Evolutionary conservation across 2,888 invertebrate genomes (phyloP), one percentile per base, ranked within the genome.

Genomic region (Lomographa bimaculata): DNA sequence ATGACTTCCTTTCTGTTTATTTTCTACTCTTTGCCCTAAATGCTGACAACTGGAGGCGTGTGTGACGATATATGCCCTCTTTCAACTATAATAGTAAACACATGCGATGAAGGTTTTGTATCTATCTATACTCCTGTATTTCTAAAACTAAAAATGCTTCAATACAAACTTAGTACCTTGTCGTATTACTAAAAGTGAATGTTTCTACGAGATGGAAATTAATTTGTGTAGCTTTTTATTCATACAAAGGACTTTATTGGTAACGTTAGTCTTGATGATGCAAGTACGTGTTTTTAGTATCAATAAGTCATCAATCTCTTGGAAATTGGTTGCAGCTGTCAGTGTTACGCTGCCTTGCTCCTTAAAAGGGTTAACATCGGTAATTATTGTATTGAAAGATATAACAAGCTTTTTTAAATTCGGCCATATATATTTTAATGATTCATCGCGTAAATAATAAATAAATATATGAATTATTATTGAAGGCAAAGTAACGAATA

Each of bases 21-120:
- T 28, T 24, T 17, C 5, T 55, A 54, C 6, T 64, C 62, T 57
- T 27, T 61, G 52, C 4, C 12, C 17, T 39, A 35, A 39, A 42
- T 40, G 43, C 45, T 46, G 40, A 51, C 45, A 39, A 36, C 42
- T 30, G 49, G 46, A 45, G 40, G 47, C 46, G 46, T 62, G 60
- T 58, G 34, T 64, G 64, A 64, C 60, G 61, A 64, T 63, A 66
- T 68, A 62, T 61, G 60, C 57, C 54, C 54, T 60, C 60, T 60
- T 60, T 64, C 58, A 60, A 53, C 60, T 55, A 61, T 66, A 62
- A 67, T 66, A 59, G 58, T 66, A 62, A 67, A 69, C 62, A 55
- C 47, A 45, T 57, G 53, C 50, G 68, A 40, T 60, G 65, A 68
- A 54, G 51, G 60, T 43, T 68, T 58, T 59, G 60, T 21, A 25